Conservation (phyloP, 2,888 invertebrate genomes). For the Crocallis elinguaria region DNA sequence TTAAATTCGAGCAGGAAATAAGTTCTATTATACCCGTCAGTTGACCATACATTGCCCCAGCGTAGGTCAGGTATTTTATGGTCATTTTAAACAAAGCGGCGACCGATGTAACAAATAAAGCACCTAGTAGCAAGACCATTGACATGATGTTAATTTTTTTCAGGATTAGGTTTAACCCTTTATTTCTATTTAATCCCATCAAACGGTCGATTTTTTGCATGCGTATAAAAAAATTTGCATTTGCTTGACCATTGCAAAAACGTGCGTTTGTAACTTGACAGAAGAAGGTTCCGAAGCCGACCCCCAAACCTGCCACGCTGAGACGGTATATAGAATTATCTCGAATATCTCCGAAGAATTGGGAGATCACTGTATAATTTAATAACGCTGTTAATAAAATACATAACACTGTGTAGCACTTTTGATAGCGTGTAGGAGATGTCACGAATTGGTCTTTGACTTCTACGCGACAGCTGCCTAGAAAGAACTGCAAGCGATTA, state of each 20-base stretch:
- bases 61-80: conserved; percentile 27
- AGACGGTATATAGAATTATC: conserved; percentile 35
- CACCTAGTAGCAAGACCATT: conserved; percentile 31
- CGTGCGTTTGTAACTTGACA: conserved; percentile 52
- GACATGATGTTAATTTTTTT: conserved; percentile 39
- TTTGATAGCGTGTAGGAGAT: conserved; percentile 55
- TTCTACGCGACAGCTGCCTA: conserved; percentile 59
- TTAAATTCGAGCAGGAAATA: conserved; percentile 48
- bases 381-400: conserved; percentile 32
- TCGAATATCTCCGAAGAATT: conserved; percentile 28
- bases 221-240: conserved; percentile 55
- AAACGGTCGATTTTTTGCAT: conserved; percentile 62
- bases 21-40: conserved; percentile 53
- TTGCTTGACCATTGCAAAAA: conserved; percentile 54
- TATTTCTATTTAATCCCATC: conserved; percentile 54
- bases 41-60: conserved; percentile 41
- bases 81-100: conserved; percentile 16
- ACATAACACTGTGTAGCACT: conserved; percentile 47
- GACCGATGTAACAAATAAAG: conserved; percentile 28
- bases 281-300: conserved; percentile 41
- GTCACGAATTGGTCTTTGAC: conserved; percentile 55
- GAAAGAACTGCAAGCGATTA: conserved; percentile 47
- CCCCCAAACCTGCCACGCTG: conserved; percentile 29
- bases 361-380: conserved; percentile 24
- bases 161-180: conserved; percentile 41